Percentiles rank a stretch among this genome's conserved stretches.
Evolutionary conservation across 2,113 vertebrate genomes (phyloP).

Genomic region (Eurypyga helias): DNA sequence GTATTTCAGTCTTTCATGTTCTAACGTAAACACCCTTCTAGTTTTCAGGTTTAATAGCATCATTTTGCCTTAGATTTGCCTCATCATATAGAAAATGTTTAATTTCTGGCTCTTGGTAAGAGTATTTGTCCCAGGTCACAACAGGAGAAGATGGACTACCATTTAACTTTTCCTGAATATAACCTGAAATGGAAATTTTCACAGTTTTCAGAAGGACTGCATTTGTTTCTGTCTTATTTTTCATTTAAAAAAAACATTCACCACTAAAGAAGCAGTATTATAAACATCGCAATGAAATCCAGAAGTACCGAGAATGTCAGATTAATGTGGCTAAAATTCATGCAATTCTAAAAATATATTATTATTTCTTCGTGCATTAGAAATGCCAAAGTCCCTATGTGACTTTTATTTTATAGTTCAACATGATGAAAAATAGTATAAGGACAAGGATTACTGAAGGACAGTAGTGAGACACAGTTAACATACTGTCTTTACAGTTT

Average conservation of each 20-base stretch:
- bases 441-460: background rate
- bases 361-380: background rate
- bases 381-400: background rate
- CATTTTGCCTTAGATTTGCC: background rate
- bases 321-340: background rate
- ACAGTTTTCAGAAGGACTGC: background rate
- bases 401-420: background rate
- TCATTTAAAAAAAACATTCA: background rate
- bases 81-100: background rate
- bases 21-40: background rate
- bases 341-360: background rate
- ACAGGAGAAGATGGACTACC: background rate
- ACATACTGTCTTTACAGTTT: background rate
- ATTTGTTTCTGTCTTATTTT: background rate
- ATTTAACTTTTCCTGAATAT: background rate
- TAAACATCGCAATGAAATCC: background rate
- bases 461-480: background rate
- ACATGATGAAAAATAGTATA: background rate
- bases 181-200: slow-evolving; percentile 24
- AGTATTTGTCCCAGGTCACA: background rate
- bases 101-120: background rate
- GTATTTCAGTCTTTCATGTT: background rate
- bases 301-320: background rate
- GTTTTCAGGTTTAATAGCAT: background rate
- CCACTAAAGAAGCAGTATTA: background rate